Evolutionary conservation across 2,113 vertebrate species (phyloP).

Genomic region (Centrocercus urophasianus): DNA sequence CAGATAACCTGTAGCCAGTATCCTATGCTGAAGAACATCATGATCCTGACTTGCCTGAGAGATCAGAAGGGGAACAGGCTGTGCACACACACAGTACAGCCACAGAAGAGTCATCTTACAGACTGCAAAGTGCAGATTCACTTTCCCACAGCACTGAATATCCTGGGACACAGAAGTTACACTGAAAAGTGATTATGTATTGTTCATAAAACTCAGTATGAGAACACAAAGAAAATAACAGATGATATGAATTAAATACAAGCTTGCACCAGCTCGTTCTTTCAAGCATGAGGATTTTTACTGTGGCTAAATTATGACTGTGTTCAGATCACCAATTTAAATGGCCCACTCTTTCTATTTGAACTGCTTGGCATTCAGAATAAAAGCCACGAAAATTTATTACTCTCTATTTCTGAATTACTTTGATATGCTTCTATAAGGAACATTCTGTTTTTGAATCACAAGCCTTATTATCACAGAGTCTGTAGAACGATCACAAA

Average conservation of each 20-base stretch:
- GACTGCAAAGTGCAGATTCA: neutral
- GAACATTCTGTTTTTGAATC: neutral
- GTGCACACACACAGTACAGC: rapidly evolving
- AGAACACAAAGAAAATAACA: neutral
- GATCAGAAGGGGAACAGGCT: neutral
- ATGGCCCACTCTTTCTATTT: neutral
- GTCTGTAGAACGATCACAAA: neutral
- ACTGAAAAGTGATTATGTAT: neutral
- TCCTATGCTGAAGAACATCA: neutral
- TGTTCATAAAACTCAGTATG: neutral
- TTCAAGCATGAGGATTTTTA: neutral
- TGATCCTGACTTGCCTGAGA: neutral
- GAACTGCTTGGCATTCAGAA: neutral
- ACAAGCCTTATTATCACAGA: neutral
- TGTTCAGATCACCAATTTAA: neutral
- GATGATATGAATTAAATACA: neutral
- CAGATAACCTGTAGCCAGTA: neutral
- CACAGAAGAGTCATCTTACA: neutral
- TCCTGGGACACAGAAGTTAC: neutral
- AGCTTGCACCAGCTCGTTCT: neutral
- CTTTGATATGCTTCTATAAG: neutral
- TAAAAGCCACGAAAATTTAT: neutral
- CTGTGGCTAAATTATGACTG: neutral
- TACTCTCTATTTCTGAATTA: neutral
- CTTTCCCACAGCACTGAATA: neutral